Conservation (phyloP, 2,797 vertebrate species). For the Enoplosus armatus region DNA sequence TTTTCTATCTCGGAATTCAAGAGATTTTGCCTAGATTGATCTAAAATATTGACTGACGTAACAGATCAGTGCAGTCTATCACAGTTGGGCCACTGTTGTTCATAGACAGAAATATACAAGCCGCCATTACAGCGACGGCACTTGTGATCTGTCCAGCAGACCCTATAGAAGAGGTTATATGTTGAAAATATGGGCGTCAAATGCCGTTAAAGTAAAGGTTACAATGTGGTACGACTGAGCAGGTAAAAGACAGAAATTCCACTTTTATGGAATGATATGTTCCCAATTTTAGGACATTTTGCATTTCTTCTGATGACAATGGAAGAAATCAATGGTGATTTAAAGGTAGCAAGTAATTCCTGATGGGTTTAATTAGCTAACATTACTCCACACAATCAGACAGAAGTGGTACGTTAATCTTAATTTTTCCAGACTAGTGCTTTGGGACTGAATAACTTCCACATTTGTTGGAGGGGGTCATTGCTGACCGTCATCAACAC, state of each 20-base stretch:
- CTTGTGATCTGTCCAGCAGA: neutral
- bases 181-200: neutral
- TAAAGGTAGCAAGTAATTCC: no score
- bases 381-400: no score
- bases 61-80: constrained; percentile 13
- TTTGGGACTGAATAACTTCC: no score
- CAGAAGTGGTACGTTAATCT: no score
- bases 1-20: constrained; percentile 23
- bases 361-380: no score
- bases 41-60: constrained; percentile 6
- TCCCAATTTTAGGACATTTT: no score
- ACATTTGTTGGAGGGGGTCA: neutral
- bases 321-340: no score
- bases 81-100: neutral
- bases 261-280: no score
- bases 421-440: no score
- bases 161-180: neutral
- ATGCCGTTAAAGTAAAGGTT: neutral
- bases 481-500: neutral
- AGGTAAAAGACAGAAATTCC: no score
- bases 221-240: no score
- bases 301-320: no score
- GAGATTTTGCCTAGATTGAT: constrained; percentile 21
- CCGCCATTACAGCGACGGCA: neutral
- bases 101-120: neutral